phyloP scores from a whole-genome alignment of 2,888 invertebrate species.

The Matsumyia berberina region DNA sequence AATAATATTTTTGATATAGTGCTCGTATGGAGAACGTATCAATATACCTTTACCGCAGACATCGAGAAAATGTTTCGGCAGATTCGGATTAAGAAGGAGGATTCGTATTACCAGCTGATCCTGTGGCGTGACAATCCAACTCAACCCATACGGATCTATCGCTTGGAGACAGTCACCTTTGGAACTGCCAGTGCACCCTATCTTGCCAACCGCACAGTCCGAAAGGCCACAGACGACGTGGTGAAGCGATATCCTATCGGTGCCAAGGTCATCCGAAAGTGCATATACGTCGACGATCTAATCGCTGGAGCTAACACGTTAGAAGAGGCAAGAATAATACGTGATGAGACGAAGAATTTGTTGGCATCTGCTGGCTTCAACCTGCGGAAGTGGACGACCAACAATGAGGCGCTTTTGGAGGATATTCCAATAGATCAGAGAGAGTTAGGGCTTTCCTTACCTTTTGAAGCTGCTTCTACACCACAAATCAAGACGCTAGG shows the following conservation, averaged over 20 bases:
- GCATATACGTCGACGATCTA: slow-evolving; percentile 17
- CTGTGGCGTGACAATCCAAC: background rate
- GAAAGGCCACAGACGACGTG: background rate
- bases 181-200: slow-evolving; percentile 8
- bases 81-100: background rate
- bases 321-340: no score
- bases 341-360: no score
- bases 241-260: background rate
- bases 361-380: no score
- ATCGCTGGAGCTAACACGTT: slow-evolving; percentile 16
- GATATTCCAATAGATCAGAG: no score
- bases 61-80: slow-evolving; percentile 27
- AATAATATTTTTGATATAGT: slow-evolving; percentile 6
- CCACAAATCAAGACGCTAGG: no score
- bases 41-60: slow-evolving; percentile 6
- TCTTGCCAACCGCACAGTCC: slow-evolving; percentile 4
- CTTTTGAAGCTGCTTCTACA: no score
- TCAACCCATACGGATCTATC: background rate
- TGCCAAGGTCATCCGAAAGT: background rate
- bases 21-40: slow-evolving; percentile 11
- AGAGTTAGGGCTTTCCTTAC: no score
- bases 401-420: no score
- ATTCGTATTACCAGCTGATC: slow-evolving; percentile 12
- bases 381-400: no score
- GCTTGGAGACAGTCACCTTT: slow-evolving; percentile 2